Percentiles rank a stretch among this genome's conserved stretches.
These are phyloP conservation scores for Anthrax anthrax DNA, from an alignment of 2,888 invertebrate species.

Conservation along the genomic window DNA sequence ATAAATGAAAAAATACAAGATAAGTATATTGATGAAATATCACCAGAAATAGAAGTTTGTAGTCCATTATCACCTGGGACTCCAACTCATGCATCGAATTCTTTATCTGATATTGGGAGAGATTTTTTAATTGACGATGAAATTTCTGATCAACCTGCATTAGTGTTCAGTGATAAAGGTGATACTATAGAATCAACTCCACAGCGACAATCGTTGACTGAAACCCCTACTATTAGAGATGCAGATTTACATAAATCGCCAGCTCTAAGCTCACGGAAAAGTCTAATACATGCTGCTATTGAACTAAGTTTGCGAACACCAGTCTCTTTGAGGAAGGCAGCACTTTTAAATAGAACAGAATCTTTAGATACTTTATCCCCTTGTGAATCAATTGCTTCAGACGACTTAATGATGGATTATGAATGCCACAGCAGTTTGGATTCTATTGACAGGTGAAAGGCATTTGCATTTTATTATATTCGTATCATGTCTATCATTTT, in stretches of 20 bases:
- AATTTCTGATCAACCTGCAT: conserved; percentile 77
- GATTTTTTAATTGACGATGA: conserved; percentile 79
- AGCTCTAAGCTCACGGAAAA: conserved; percentile 25
- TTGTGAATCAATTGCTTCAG: conserved; percentile 69
- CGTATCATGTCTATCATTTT: no score
- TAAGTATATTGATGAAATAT: conserved; percentile 36
- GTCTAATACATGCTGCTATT: conserved; percentile 30
- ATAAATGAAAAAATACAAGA: conserved; percentile 34
- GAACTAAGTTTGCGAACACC: conserved; percentile 33
- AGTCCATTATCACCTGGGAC: conserved; percentile 55
- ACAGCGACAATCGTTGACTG: conserved; percentile 35
- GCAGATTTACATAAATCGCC: conserved; percentile 30
- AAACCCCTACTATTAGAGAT: conserved; percentile 34
- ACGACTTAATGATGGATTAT: conserved; percentile 78
- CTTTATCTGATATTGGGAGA: conserved; percentile 59
- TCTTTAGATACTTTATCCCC: conserved; percentile 73
- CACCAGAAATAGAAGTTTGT: conserved; percentile 25
- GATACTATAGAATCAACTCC: conserved; percentile 26
- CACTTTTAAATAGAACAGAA: conserved; percentile 44
- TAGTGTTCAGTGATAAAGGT: conserved; percentile 56
- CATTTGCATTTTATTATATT: no score
- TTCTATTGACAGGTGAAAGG: conserved; percentile 30
- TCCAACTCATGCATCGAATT: conserved; percentile 65
- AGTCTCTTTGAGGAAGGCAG: conserved; percentile 26
- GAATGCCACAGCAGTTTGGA: conserved; percentile 40